These are phyloP conservation scores for Erythrocercus mccallii DNA, from an alignment of 2,113 vertebrate genomes.

Conservation along the genomic window DNA sequence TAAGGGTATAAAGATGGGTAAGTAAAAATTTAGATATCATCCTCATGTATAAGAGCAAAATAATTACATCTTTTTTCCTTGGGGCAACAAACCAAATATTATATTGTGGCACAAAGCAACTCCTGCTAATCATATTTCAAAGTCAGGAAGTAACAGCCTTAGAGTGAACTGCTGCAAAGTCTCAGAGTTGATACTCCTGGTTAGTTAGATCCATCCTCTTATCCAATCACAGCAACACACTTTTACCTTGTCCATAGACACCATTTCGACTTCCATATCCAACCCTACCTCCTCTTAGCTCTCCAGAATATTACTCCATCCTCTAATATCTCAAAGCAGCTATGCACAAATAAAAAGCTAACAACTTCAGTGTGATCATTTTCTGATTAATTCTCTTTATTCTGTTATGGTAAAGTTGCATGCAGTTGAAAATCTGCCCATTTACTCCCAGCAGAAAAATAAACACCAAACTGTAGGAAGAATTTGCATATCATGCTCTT, in stretches of 20 bases:
- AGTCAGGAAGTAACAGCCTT: not conserved
- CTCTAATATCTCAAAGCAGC: not conserved
- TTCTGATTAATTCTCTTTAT: not conserved
- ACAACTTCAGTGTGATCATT: not conserved
- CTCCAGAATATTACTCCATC: not conserved
- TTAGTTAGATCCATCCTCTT: not conserved
- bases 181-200: not conserved
- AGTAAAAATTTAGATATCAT: not conserved
- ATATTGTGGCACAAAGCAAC: not conserved
- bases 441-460: not conserved
- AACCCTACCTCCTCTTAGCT: not conserved
- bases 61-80: not conserved
- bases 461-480: not conserved
- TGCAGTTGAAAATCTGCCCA: not conserved
- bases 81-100: not conserved
- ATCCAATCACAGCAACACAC: not conserved
- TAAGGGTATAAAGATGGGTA: not conserved
- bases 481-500: not conserved
- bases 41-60: not conserved
- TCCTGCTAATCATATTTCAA: not conserved
- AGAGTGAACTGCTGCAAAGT: not conserved
- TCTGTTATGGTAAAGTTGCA: not conserved
- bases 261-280: not conserved
- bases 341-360: not conserved
- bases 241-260: not conserved